Evolutionary conservation across 2,113 vertebrate species (phyloP).

Genomic region (Grallaria varia): DNA sequence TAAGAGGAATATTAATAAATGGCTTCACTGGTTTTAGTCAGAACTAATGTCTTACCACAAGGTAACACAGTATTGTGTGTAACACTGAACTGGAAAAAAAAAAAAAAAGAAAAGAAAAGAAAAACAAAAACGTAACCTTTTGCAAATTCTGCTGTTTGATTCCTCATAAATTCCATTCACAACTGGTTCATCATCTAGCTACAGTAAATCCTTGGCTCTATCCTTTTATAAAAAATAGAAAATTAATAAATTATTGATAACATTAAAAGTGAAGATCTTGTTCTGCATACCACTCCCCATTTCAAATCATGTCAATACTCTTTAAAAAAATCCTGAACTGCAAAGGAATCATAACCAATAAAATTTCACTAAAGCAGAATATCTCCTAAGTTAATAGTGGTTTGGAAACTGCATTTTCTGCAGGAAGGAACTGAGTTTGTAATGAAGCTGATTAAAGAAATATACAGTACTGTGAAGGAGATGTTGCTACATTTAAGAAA

Average conservation of each 20-base stretch:
- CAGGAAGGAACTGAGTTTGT: background rate
- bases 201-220: background rate
- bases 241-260: background rate
- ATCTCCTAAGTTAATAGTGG: background rate
- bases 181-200: background rate
- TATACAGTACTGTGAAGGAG: background rate
- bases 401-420: background rate
- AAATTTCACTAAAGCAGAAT: background rate
- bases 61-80: background rate
- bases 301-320: background rate
- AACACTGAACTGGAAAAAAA: background rate
- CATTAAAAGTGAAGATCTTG: background rate
- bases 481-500: background rate
- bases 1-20: background rate
- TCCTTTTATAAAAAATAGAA: background rate
- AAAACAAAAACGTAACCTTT: background rate
- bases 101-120: too few species aligned
- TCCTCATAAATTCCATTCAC: background rate
- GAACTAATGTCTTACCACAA: background rate
- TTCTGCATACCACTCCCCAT: rapidly evolving
- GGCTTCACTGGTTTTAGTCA: background rate
- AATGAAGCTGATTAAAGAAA: background rate
- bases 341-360: background rate
- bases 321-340: background rate
- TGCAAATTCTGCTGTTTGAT: background rate